Conservation (phyloP, 2,888 invertebrate genomes). For the Folsomia manolachei region DNA sequence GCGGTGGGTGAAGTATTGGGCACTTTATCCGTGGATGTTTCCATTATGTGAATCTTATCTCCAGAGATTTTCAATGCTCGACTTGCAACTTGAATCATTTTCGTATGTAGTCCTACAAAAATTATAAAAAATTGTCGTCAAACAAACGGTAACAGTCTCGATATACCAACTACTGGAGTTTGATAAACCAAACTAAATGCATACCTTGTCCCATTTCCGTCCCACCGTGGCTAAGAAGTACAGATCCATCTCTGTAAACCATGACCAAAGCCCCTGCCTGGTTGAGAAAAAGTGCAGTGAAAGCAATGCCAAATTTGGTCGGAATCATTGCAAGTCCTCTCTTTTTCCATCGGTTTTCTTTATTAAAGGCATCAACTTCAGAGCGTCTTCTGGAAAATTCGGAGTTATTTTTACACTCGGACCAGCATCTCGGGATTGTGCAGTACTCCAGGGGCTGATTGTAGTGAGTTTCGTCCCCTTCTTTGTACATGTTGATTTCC, state of each 20-base stretch:
- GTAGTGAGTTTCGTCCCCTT: conserved; percentile 75
- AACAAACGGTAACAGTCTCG: too few species aligned
- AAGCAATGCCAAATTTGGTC: conserved; percentile 80
- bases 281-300: conserved; percentile 68
- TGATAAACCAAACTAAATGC: too few species aligned
- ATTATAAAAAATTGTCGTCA: too few species aligned
- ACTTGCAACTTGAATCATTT: conserved; percentile 82
- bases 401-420: conserved; percentile 69
- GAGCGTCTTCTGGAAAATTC: conserved; percentile 62
- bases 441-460: conserved; percentile 71
- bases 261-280: conserved; percentile 84
- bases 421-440: conserved; percentile 73
- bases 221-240: conserved; percentile 59
- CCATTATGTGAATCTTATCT: conserved; percentile 75
- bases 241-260: conserved; percentile 68
- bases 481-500: conserved; percentile 73
- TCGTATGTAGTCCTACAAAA: conserved; percentile 92
- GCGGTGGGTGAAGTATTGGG: conserved; percentile 89
- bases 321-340: conserved; percentile 78
- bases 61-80: conserved; percentile 67
- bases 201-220: conserved; percentile 97
- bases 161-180: too few species aligned
- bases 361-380: conserved; percentile 68
- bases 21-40: conserved; percentile 85
- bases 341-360: conserved; percentile 78